Conservation (phyloP, 2,888 invertebrate genomes). For the Uropetala carovei region DNA sequence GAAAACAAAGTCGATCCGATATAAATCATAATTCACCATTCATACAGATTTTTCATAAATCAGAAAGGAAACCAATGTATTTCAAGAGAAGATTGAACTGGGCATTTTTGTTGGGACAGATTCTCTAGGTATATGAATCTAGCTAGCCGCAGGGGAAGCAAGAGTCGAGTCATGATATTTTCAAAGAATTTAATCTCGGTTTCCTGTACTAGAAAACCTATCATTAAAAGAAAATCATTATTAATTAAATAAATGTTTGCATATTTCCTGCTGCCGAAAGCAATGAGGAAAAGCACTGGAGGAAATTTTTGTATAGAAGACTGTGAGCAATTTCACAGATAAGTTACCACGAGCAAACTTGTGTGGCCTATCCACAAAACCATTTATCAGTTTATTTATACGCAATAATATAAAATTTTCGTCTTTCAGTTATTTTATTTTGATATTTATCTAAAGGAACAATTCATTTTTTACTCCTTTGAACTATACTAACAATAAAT, state of each 20-base stretch:
- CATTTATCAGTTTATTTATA: too few species aligned
- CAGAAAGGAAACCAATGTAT: background rate
- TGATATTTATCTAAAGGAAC: too few species aligned
- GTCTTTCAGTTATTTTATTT: too few species aligned
- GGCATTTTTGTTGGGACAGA: background rate
- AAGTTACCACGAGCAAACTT: too few species aligned
- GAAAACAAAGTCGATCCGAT: slow-evolving; percentile 13
- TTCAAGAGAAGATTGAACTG: background rate
- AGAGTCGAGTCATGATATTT: background rate
- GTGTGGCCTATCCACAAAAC: too few species aligned
- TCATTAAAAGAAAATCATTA: background rate
- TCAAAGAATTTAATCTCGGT: background rate
- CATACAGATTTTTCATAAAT: background rate
- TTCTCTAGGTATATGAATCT: background rate
- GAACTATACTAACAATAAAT: too few species aligned
- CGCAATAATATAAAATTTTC: too few species aligned
- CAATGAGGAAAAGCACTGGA: too few species aligned
- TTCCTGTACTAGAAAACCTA: background rate
- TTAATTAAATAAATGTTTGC: background rate
- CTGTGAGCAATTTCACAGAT: too few species aligned
- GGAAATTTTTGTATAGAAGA: too few species aligned
- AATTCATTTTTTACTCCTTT: too few species aligned
- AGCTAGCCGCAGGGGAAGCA: background rate
- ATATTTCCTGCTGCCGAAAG: too few species aligned
- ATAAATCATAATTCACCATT: background rate